Evolutionary conservation across 2,888 invertebrate species (phyloP).

Genomic region (Vesta saturnalis): DNA sequence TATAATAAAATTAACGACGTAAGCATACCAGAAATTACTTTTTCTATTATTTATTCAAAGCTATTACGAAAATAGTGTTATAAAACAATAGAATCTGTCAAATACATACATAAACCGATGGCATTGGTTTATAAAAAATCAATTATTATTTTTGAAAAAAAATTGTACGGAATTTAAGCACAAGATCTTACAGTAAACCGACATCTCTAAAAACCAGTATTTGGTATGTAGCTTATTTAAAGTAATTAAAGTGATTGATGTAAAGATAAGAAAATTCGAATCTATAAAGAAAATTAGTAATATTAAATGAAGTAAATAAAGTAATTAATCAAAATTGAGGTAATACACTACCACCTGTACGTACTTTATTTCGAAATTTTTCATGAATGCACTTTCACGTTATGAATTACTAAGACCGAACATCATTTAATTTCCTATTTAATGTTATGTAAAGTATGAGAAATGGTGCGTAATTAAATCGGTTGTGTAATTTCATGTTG

Average conservation of each 20-base stretch:
- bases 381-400: slow-evolving; percentile 27
- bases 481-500: background rate
- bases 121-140: too few species aligned
- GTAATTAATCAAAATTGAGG: slow-evolving; percentile 31
- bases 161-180: background rate
- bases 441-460: slow-evolving; percentile 13
- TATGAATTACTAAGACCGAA: slow-evolving; percentile 10
- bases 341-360: slow-evolving; percentile 29
- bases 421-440: slow-evolving; percentile 13
- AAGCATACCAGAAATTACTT: too few species aligned
- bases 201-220: slow-evolving; percentile 17
- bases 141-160: background rate
- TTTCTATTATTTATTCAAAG: too few species aligned
- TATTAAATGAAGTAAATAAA: slow-evolving; percentile 26
- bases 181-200: background rate
- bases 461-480: slow-evolving; percentile 3
- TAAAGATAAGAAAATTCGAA: slow-evolving; percentile 24
- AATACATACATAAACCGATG: too few species aligned
- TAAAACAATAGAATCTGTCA: too few species aligned
- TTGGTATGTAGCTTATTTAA: slow-evolving; percentile 21
- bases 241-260: slow-evolving; percentile 27
- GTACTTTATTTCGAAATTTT: slow-evolving; percentile 27
- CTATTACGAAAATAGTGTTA: too few species aligned
- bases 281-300: slow-evolving; percentile 28
- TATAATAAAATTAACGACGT: too few species aligned